Conservation (phyloP, 2,797 vertebrate species). For the Miichthys miiuy region DNA sequence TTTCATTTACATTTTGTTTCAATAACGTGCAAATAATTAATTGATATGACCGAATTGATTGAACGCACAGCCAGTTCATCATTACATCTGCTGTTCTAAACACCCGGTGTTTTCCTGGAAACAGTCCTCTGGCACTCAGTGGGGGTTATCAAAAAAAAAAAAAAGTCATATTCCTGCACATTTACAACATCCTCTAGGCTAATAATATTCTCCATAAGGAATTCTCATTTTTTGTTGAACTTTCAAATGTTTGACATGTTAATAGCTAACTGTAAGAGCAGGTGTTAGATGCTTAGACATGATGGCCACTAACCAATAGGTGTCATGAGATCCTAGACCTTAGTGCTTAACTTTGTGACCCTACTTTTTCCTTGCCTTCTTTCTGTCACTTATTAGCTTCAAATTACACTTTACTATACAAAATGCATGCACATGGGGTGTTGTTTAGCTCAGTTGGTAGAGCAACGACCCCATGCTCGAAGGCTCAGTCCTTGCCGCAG, state of each 20-base stretch:
- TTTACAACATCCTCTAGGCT: not conserved
- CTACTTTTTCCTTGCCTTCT: not conserved
- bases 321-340: not conserved
- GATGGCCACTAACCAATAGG: not conserved
- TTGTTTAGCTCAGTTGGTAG: too few relatives aligned
- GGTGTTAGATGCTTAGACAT: not conserved
- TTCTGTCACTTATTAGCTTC: not conserved
- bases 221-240: constrained; percentile 4
- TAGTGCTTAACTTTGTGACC: not conserved
- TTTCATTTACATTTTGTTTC: not conserved
- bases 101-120: constrained; percentile 1
- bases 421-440: not conserved
- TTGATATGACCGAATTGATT: not conserved
- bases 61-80: constrained; percentile 23
- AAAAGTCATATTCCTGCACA: constrained; percentile 1
- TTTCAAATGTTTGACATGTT: not conserved
- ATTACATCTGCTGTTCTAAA: constrained; percentile 16
- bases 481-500: too few relatives aligned
- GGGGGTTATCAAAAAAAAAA: constrained; percentile 1
- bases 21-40: not conserved
- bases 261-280: not conserved
- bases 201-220: not conserved
- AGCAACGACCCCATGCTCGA: too few relatives aligned
- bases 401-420: not conserved
- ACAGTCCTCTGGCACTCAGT: constrained; percentile 3